phyloP scores from a whole-genome alignment of 2,113 vertebrate genomes.

The Fregata magnificens region DNA sequence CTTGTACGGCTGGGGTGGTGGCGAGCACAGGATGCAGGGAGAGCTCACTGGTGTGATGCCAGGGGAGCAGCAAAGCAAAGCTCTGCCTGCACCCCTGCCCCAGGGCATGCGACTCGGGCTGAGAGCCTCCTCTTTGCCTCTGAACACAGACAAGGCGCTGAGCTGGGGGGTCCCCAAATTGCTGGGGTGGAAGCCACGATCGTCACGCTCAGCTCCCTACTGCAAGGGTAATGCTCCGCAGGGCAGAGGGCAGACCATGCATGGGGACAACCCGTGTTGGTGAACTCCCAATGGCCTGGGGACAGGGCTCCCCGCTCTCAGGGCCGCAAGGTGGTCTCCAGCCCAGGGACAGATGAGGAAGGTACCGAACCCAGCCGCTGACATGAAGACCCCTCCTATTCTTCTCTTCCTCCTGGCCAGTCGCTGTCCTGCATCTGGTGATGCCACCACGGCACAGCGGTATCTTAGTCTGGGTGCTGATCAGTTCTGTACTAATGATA shows the following conservation, averaged over 20 bases:
- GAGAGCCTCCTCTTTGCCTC: background rate
- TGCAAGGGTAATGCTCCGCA: rapidly evolving
- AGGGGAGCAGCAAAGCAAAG: background rate
- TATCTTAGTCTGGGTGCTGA: background rate
- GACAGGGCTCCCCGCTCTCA: rapidly evolving
- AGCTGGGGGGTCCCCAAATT: background rate
- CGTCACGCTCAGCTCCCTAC: background rate
- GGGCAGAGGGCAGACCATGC: background rate
- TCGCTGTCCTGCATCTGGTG: background rate
- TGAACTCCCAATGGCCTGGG: background rate
- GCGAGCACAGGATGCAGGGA: rapidly evolving
- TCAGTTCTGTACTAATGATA: slow-evolving; percentile 26
- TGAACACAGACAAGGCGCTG: background rate
- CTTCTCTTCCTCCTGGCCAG: background rate
- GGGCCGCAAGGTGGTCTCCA: background rate
- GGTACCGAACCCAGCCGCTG: background rate
- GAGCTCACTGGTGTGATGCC: background rate
- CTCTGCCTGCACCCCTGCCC: background rate
- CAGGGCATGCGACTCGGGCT: rapidly evolving
- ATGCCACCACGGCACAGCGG: rapidly evolving
- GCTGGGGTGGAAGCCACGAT: rapidly evolving
- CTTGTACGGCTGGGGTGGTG: rapidly evolving
- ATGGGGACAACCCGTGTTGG: rapidly evolving
- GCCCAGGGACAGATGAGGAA: background rate
- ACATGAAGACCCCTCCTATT: background rate